phyloP scores from a whole-genome alignment of 1,140 invertebrate genomes.

The Theocolax elegans region DNA sequence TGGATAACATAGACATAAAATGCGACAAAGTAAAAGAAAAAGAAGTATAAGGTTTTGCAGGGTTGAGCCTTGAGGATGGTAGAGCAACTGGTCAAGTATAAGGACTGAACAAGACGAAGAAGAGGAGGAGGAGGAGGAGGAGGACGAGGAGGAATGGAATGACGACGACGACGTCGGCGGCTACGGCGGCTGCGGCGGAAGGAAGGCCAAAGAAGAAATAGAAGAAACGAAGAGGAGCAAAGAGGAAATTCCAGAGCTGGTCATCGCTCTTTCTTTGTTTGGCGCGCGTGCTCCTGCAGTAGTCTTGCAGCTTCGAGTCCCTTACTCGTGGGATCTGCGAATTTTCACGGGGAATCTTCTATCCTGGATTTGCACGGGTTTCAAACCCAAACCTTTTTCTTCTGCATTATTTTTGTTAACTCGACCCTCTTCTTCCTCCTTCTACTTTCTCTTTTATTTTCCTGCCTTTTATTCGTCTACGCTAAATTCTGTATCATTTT shows the following conservation, averaged over 20 bases:
- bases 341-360: constrained; percentile 16
- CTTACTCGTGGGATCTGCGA: constrained; percentile 14
- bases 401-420: neutral
- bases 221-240: constrained; percentile 36
- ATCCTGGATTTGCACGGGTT: no score
- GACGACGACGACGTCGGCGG: neutral
- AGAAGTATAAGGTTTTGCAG: neutral
- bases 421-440: neutral
- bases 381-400: no score
- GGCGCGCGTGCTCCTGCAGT: neutral
- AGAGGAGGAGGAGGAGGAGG: constrained; percentile 13
- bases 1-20: constrained; percentile 12
- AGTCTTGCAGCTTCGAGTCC: neutral
- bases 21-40: neutral
- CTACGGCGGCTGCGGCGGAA: constrained; percentile 23
- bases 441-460: neutral
- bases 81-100: constrained; percentile 3
- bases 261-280: constrained; percentile 40
- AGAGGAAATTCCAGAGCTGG: constrained; percentile 38
- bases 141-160: constrained; percentile 9
- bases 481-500: no score
- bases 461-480: no score
- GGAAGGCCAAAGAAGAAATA: constrained; percentile 41
- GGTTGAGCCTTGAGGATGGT: neutral
- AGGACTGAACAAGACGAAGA: neutral